Conservation (phyloP, 1,140 invertebrate species). For the Pantala flavescens region DNA sequence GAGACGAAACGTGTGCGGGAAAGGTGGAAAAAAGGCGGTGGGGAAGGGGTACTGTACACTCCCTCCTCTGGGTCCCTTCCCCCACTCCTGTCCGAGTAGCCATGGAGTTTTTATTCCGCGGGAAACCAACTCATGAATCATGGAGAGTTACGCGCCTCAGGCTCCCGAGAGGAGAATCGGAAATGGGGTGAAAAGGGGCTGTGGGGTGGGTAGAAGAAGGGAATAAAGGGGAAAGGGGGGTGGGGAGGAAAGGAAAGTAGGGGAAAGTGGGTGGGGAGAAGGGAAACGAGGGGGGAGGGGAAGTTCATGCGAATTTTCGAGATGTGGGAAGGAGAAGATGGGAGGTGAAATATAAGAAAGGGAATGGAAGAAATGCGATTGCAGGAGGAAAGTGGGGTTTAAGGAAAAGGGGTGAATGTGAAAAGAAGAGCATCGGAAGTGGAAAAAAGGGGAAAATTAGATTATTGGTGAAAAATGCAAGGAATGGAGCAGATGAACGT, state of each 20-base stretch:
- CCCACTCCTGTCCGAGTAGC: not conserved
- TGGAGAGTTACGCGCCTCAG: constrained; percentile 2
- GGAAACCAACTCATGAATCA: constrained; percentile 9
- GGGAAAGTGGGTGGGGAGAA: not conserved
- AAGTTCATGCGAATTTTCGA: not conserved
- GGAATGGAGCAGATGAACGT: no score
- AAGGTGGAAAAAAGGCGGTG: not conserved
- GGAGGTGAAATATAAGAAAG: not conserved
- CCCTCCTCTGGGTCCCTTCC: not conserved
- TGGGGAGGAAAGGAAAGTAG: not conserved
- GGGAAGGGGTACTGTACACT: not conserved
- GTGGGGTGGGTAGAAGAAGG: not conserved
- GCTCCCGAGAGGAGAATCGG: not conserved
- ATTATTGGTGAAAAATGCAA: no score
- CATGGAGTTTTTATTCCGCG: not conserved
- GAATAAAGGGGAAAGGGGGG: not conserved
- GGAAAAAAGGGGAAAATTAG: no score
- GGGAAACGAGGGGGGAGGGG: not conserved
- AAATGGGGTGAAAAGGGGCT: not conserved
- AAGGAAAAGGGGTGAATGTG: not conserved
- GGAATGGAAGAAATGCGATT: not conserved
- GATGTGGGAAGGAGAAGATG: not conserved
- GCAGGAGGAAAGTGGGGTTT: not conserved
- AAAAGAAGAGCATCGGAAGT: no score
- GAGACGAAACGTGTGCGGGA: not conserved